These are phyloP conservation scores for Drosophila ogumai DNA, from an alignment of 1,140 invertebrate species.

Conservation along the genomic window DNA sequence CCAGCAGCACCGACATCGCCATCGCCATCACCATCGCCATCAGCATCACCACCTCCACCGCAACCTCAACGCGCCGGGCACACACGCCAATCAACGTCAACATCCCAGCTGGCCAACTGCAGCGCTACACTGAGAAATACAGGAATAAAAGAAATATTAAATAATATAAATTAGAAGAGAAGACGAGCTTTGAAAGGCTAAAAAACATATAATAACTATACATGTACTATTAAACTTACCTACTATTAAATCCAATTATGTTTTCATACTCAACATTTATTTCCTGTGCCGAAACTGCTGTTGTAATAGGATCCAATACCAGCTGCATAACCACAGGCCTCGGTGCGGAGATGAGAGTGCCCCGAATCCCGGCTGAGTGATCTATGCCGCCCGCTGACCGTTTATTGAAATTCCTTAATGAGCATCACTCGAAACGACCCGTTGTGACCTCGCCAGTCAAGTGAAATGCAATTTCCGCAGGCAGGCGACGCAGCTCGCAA, in stretches of 20 bases:
- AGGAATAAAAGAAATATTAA: rapidly evolving
- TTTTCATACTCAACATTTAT: background rate
- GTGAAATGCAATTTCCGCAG: constrained; percentile 72
- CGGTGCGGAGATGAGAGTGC: constrained; percentile 17
- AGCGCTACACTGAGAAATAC: constrained; percentile 8
- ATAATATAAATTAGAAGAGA: background rate
- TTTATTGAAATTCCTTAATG: constrained; percentile 83
- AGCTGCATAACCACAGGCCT: constrained; percentile 28
- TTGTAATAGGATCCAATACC: constrained; percentile 36
- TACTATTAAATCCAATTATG: background rate
- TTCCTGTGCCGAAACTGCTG: background rate
- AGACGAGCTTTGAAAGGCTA: background rate
- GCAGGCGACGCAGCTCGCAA: background rate
- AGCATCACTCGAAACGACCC: constrained; percentile 56
- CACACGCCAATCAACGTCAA: constrained; percentile 78
- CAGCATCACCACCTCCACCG: constrained; percentile 45
- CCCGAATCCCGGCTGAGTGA: constrained; percentile 47
- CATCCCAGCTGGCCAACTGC: constrained; percentile 42
- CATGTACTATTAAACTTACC: no score
- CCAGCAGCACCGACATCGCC: constrained; percentile 47
- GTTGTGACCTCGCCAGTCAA: constrained; percentile 33
- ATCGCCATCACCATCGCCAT: constrained; percentile 13
- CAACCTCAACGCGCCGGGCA: constrained; percentile 69
- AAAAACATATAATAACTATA: background rate
- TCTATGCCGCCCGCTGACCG: constrained; percentile 64